Evolutionary conservation across 1,140 invertebrate genomes (phyloP), one percentile per base, ranked within the genome.

Genomic region (Physella acuta): DNA sequence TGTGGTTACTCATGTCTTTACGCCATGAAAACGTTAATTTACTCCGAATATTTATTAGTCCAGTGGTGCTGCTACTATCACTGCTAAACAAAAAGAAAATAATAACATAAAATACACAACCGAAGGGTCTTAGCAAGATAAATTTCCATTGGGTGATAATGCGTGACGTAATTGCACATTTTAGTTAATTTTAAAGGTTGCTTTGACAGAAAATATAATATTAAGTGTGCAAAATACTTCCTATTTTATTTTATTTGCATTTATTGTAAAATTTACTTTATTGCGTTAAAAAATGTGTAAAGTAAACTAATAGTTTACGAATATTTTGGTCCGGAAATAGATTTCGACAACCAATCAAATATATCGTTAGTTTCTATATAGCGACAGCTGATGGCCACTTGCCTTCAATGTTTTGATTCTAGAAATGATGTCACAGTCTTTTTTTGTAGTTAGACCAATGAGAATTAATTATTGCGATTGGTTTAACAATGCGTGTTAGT

Each of bases 1-100:
- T 67, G 39, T 67, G 64, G 33, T 67, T 67, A 67, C 56, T 67
- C 64, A 67, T 67, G 64, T 67, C 39, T 31, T 36, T 56, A 30
- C 51, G 30, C 64, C 64, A 67, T 67, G 3, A 44, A 56, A 34
- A 34, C 34, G 20, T 30, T 31, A 17, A 52, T 36, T 14, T 2
- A 36, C 36, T 14, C 20, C 1, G 34, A 67, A 67, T 55, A 28
- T 17, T 67, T 30, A 17, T n/a, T 3, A 67, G n/a, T 24, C 51
- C 8, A 24, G n/a, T 2, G n/a, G n/a, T 33, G 4, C 28, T 17
- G n/a, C 60, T 8, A 3, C 14, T 26, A 60, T 5, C 5, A 36
- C 11, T 14, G 17, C 17, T 5, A 26, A 26, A 56, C 64, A 56
- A 56, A 56, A 67, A 55, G 64, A 67, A 16, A 67, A 67, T 49